A percentile compares a stretch with the other conserved stretches of the same genome.
Conservation (phyloP, 1,140 invertebrate species). For the Diabrotica undecimpunctata region DNA sequence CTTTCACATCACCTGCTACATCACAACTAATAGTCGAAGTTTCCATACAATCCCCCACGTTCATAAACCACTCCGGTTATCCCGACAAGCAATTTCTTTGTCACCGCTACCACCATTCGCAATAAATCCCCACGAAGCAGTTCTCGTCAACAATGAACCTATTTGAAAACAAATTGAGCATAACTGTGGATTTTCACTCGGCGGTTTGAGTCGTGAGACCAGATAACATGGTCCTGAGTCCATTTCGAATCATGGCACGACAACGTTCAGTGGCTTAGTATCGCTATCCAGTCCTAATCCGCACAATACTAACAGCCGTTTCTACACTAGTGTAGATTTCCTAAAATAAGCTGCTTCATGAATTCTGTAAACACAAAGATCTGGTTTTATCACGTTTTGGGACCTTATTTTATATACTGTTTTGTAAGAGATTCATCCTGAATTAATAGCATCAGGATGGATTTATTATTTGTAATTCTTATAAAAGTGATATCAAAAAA, state of each 20-base stretch:
- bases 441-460: too few species aligned
- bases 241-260: neutral
- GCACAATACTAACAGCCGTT: neutral
- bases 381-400: too few species aligned
- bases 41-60: too few species aligned
- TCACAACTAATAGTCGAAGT: too few species aligned
- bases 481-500: too few species aligned
- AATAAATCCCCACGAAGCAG: neutral
- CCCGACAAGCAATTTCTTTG: constrained; percentile 1
- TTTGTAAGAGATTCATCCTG: too few species aligned
- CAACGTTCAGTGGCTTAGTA: neutral
- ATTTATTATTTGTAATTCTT: too few species aligned
- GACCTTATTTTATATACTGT: too few species aligned
- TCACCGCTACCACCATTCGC: neutral
- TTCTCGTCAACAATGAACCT: neutral
- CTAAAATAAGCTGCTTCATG: neutral
- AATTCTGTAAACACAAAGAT: too few species aligned
- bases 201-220: neutral
- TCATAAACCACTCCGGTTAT: neutral
- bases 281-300: neutral
- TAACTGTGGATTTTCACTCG: neutral
- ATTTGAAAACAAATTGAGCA: constrained; percentile 1
- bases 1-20: too few species aligned
- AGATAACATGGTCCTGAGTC: neutral
- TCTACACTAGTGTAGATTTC: neutral